Percentiles rank a stretch among this genome's conserved stretches.
Conservation (phyloP, 2,888 invertebrate species). For the Tetragonula carbonaria region DNA sequence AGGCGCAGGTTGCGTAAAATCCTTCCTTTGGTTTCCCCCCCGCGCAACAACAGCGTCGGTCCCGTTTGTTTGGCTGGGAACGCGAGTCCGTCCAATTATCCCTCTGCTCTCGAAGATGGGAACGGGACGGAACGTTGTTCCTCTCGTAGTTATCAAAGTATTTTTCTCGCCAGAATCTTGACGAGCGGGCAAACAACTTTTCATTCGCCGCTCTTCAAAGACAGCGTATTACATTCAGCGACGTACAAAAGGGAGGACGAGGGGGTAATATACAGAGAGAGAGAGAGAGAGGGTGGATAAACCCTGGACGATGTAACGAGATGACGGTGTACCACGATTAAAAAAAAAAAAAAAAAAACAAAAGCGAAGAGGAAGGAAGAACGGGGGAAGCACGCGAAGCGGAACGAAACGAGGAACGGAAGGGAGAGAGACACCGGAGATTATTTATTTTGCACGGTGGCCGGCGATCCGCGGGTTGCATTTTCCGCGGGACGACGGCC, state of each 20-base stretch:
- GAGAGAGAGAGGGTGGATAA: conserved; percentile 16
- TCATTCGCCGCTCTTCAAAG: conserved; percentile 27
- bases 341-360: conserved; percentile 55
- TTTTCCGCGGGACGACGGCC: conserved; percentile 69
- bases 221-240: conserved; percentile 25
- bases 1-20: not conserved
- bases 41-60: not conserved
- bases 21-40: not conserved
- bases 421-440: conserved; percentile 66
- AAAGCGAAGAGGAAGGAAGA: conserved; percentile 5
- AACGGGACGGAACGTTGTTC: no score
- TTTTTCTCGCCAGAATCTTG: not conserved
- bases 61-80: not conserved
- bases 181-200: conserved; percentile 23
- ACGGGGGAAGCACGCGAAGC: conserved; percentile 46
- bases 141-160: not conserved
- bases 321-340: conserved; percentile 57
- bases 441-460: conserved; percentile 78
- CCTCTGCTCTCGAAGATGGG: not conserved
- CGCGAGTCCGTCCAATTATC: not conserved
- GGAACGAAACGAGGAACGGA: conserved; percentile 69
- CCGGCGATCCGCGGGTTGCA: conserved; percentile 76
- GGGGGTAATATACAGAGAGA: no score
- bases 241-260: not conserved
- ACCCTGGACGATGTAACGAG: conserved; percentile 59